phyloP scores from a whole-genome alignment of 2,797 vertebrate genomes.

The Nannoperca australis region DNA sequence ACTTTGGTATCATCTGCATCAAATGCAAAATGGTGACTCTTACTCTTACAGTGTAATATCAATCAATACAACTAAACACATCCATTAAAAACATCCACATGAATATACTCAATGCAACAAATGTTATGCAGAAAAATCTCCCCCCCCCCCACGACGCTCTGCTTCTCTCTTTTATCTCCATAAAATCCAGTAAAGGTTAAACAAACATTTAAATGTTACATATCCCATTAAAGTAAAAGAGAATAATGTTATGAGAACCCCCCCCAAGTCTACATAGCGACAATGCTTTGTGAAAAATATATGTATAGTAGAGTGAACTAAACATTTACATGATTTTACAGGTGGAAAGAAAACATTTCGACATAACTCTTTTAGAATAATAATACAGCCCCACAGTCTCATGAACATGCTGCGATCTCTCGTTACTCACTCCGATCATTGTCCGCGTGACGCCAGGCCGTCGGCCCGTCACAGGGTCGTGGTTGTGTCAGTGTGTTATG shows the following conservation, averaged over 20 bases:
- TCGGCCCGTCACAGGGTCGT: slow-evolving; percentile 59
- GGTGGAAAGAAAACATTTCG: slow-evolving; percentile 77
- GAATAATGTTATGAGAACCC: slow-evolving; percentile 78
- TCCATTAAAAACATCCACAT: slow-evolving; percentile 86
- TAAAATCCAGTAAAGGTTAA: slow-evolving; percentile 82
- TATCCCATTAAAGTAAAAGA: slow-evolving; percentile 79
- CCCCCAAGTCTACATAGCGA: slow-evolving; percentile 77
- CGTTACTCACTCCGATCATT: slow-evolving; percentile 63
- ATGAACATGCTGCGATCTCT: slow-evolving; percentile 75
- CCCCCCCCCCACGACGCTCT: neutral
- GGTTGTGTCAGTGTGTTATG: slow-evolving; percentile 65
- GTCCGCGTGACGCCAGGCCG: slow-evolving; percentile 61
- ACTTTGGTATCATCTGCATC: slow-evolving; percentile 83
- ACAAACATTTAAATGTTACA: slow-evolving; percentile 85
- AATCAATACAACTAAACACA: slow-evolving; percentile 86
- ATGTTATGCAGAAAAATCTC: slow-evolving; percentile 79
- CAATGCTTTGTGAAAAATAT: slow-evolving; percentile 81
- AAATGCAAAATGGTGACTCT: slow-evolving; percentile 77
- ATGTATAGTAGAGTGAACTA: slow-evolving; percentile 82
- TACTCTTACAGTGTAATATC: slow-evolving; percentile 85
- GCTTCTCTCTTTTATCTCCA: slow-evolving; percentile 58
- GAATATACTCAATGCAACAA: slow-evolving; percentile 84
- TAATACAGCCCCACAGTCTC: slow-evolving; percentile 80
- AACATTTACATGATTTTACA: slow-evolving; percentile 85
- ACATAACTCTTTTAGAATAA: slow-evolving; percentile 80